Evolutionary conservation across 2,113 vertebrate species (phyloP).

Genomic region (Charina bottae): DNA sequence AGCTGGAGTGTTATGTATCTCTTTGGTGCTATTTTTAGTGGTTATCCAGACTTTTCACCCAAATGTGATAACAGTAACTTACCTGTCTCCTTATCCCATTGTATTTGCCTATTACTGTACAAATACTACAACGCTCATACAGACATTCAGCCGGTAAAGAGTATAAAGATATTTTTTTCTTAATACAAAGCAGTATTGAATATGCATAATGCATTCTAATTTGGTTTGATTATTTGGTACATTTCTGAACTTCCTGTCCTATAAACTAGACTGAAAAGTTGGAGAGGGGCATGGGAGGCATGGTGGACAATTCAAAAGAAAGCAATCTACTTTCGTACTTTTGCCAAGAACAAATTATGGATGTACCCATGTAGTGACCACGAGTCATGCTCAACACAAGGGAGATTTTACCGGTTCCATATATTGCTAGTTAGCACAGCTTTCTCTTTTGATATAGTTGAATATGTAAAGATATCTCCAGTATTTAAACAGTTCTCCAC

Average conservation of each 20-base stretch:
- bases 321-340: not conserved
- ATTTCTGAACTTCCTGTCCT: not conserved
- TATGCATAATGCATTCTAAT: too few species aligned
- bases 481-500: not conserved
- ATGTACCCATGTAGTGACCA: not conserved
- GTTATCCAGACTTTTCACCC: too few species aligned
- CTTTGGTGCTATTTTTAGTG: too few species aligned
- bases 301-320: not conserved
- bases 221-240: too few species aligned
- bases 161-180: too few species aligned
- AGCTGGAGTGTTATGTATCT: too few species aligned
- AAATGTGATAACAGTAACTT: too few species aligned
- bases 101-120: too few species aligned
- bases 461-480: constrained; percentile 28
- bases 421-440: not conserved
- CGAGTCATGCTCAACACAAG: not conserved
- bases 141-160: too few species aligned
- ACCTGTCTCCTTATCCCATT: too few species aligned
- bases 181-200: too few species aligned
- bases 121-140: too few species aligned
- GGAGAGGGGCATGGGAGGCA: not conserved
- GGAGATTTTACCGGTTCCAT: not conserved
- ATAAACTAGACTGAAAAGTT: not conserved
- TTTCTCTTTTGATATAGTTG: not conserved
- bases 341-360: not conserved